Percentiles rank a stretch among this genome's conserved stretches.
Evolutionary conservation across 2,113 vertebrate genomes (phyloP).

Genomic region (Callithrix jacchus): DNA sequence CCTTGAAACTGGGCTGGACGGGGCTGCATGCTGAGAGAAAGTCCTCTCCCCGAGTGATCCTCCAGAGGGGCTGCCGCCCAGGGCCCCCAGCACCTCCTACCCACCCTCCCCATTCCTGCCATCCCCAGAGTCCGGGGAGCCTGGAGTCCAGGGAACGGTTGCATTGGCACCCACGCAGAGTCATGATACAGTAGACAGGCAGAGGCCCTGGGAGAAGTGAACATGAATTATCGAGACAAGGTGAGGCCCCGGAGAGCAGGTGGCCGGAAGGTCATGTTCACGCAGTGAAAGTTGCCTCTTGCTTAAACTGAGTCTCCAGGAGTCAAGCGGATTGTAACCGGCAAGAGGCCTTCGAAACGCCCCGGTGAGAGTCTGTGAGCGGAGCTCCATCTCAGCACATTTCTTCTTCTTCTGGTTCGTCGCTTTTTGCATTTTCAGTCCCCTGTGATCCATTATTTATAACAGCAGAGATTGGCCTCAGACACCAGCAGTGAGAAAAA

Average conservation of each 20-base stretch:
- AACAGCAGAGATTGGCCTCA: neutral
- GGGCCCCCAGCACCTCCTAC: neutral
- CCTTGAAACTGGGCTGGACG: no score
- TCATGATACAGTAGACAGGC: neutral
- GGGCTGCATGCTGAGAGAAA: neutral
- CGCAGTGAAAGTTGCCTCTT: rapidly evolving
- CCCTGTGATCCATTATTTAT: slow-evolving; percentile 26
- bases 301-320: neutral
- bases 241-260: neutral
- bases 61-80: neutral
- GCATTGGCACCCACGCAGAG: neutral
- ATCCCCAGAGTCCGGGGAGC: neutral
- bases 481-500: neutral
- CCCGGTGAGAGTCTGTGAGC: rapidly evolving
- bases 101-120: neutral
- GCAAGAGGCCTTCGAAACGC: neutral
- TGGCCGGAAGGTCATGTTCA: rapidly evolving
- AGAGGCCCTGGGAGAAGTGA: neutral
- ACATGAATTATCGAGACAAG: neutral
- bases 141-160: neutral
- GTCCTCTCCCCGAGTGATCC: neutral
- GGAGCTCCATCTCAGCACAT: rapidly evolving
- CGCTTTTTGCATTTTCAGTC: neutral
- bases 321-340: neutral
- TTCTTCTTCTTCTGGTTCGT: rapidly evolving